These are phyloP conservation scores for Bagarius yarrelli DNA, from an alignment of 2,113 vertebrate genomes.

Conservation along the genomic window DNA sequence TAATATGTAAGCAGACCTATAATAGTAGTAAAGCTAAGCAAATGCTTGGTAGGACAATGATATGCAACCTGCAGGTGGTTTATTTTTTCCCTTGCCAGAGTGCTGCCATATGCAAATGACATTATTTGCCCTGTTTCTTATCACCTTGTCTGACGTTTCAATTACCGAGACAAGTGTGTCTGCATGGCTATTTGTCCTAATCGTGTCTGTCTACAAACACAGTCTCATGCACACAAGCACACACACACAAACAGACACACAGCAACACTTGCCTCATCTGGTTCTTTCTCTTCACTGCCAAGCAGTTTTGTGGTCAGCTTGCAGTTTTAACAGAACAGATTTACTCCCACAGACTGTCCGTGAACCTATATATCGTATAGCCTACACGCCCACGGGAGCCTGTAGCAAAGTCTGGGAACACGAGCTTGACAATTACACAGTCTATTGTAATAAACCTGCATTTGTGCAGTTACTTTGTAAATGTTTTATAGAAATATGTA, in stretches of 20 bases:
- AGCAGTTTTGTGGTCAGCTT: constrained; percentile 36
- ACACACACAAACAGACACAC: not conserved
- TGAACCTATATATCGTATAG: constrained; percentile 27
- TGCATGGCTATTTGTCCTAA: constrained; percentile 52
- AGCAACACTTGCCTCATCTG: constrained; percentile 32
- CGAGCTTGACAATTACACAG: not conserved
- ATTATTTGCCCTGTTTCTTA: constrained; percentile 61
- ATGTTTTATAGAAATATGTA: not conserved
- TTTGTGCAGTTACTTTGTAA: not conserved
- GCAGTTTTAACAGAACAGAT: constrained; percentile 43
- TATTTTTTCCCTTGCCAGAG: constrained; percentile 50
- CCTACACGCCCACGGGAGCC: constrained; percentile 1
- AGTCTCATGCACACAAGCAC: constrained; percentile 6
- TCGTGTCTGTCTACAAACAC: constrained; percentile 34
- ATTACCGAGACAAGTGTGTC: constrained; percentile 63
- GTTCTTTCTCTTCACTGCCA: constrained; percentile 25
- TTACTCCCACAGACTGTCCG: constrained; percentile 35
- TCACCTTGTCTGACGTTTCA: constrained; percentile 63
- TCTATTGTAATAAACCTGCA: constrained; percentile 10
- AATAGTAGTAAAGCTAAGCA: not conserved
- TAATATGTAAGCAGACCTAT: not conserved
- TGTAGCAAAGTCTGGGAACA: constrained; percentile 25
- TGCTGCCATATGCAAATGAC: constrained; percentile 57
- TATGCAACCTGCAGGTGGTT: constrained; percentile 23
- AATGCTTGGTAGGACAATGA: not conserved